Evolutionary conservation across 2,113 vertebrate species (phyloP).

Genomic region (Thinocorus orbignyianus): DNA sequence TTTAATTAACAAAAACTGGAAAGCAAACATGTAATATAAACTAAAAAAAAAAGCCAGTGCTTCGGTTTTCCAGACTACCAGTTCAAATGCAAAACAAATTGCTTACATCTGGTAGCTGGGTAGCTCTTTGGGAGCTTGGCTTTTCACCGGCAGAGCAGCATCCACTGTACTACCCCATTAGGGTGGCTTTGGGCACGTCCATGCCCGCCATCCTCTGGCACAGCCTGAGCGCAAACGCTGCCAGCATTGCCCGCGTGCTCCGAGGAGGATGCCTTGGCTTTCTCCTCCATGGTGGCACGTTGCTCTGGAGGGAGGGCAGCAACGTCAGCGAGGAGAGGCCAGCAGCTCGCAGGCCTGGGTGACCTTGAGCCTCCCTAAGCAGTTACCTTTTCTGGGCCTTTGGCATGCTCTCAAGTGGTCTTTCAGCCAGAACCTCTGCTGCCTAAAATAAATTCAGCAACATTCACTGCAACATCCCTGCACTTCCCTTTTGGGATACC

Average conservation of each 20-base stretch:
- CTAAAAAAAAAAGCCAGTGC: not conserved
- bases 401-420: conserved; percentile 38
- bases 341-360: not conserved
- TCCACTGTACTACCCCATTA: not conserved
- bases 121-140: not conserved
- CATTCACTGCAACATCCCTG: not conserved
- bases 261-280: not conserved
- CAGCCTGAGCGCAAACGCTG: not conserved
- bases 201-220: not conserved
- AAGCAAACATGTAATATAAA: conserved; percentile 24
- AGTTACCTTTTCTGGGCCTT: conserved; percentile 59
- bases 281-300: accelerated
- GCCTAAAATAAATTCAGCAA: conserved; percentile 56
- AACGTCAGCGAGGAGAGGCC: not conserved
- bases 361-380: conserved; percentile 39
- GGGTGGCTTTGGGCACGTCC: not conserved
- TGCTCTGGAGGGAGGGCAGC: not conserved
- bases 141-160: not conserved
- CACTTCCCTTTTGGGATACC: not conserved
- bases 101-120: not conserved
- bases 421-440: not conserved
- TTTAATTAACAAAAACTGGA: conserved; percentile 49
- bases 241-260: not conserved
- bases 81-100: conserved; percentile 28
- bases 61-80: not conserved